These are phyloP conservation scores for Amblyopsis hoosieri DNA, from an alignment of 2,797 vertebrate genomes.

Conservation along the genomic window DNA sequence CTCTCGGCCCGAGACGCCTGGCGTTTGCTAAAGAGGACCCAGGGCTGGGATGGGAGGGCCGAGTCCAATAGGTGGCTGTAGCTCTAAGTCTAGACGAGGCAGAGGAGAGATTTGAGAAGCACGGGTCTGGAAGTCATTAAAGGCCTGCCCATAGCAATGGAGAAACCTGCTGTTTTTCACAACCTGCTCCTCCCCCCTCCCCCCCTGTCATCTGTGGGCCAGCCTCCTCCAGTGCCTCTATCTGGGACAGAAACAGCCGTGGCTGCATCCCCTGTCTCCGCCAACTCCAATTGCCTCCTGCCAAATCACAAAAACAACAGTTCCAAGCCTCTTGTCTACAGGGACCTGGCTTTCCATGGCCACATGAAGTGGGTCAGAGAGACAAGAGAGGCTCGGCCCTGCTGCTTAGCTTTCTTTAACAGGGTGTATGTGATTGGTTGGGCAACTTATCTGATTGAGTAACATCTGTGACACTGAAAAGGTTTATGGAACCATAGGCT, in stretches of 20 bases:
- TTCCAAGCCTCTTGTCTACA: slow-evolving; percentile 4
- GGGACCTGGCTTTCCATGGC: slow-evolving; percentile 7
- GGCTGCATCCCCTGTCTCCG: slow-evolving; percentile 32
- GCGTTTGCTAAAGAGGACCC: slow-evolving; percentile 47
- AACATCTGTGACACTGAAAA: not conserved
- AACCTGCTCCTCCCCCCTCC: slow-evolving; percentile 51
- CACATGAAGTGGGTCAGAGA: slow-evolving; percentile 22
- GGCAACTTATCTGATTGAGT: not conserved
- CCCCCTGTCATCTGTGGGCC: slow-evolving; percentile 29
- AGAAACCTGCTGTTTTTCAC: slow-evolving; percentile 75
- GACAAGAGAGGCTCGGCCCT: not conserved
- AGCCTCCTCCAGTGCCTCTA: slow-evolving; percentile 42
- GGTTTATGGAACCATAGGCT: not conserved
- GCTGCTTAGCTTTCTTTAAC: not conserved
- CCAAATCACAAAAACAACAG: slow-evolving; percentile 34
- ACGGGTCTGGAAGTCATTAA: slow-evolving; percentile 79
- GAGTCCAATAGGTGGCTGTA: slow-evolving; percentile 28
- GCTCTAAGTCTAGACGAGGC: slow-evolving; percentile 60
- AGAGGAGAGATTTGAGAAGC: slow-evolving; percentile 32
- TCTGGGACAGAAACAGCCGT: slow-evolving; percentile 51
- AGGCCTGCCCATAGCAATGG: slow-evolving; percentile 68
- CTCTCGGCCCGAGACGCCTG: slow-evolving; percentile 41
- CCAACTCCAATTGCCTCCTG: slow-evolving; percentile 17
- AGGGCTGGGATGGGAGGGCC: slow-evolving; percentile 19
- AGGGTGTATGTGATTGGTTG: not conserved